Percentiles rank a stretch among this genome's conserved stretches.
Evolutionary conservation across 2,888 invertebrate genomes (phyloP).

Genomic region (Drosophila kokeensis): DNA sequence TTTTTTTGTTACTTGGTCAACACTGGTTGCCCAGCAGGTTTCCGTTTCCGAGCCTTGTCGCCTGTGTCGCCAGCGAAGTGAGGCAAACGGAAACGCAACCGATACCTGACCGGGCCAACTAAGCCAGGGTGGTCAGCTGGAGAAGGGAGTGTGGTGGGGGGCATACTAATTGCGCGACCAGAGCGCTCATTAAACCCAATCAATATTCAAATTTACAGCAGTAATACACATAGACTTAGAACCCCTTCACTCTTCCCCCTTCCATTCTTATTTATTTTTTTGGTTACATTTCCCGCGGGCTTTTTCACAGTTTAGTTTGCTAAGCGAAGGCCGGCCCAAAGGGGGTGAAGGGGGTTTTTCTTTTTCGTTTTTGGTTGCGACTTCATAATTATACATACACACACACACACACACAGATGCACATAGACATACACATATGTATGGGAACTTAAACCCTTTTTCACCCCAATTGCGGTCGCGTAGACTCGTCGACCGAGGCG

Average conservation of each 20-base stretch:
- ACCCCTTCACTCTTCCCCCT: background rate
- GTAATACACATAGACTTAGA: slow-evolving; percentile 21
- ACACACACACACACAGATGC: background rate
- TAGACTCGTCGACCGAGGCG: too few species aligned
- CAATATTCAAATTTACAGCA: slow-evolving; percentile 69
- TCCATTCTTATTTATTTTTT: background rate
- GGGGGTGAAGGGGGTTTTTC: background rate
- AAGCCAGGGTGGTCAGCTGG: background rate
- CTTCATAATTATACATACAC: slow-evolving; percentile 72
- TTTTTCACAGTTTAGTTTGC: slow-evolving; percentile 76
- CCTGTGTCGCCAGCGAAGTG: background rate
- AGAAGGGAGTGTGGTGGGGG: background rate
- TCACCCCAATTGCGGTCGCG: slow-evolving; percentile 67
- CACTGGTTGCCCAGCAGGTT: slow-evolving; percentile 4
- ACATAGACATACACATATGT: background rate
- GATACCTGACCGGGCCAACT: slow-evolving; percentile 22
- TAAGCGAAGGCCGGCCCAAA: slow-evolving; percentile 51
- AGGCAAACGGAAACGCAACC: slow-evolving; percentile 39
- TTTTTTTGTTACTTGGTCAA: slow-evolving; percentile 9
- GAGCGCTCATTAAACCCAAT: slow-evolving; percentile 73
- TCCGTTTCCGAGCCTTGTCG: slow-evolving; percentile 15
- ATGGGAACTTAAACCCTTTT: slow-evolving; percentile 70
- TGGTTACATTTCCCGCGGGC: slow-evolving; percentile 41
- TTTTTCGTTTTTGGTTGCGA: slow-evolving; percentile 57
- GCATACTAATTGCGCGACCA: slow-evolving; percentile 67